Conservation (phyloP, 2,888 invertebrate genomes). For the Epinotia demarniana region DNA sequence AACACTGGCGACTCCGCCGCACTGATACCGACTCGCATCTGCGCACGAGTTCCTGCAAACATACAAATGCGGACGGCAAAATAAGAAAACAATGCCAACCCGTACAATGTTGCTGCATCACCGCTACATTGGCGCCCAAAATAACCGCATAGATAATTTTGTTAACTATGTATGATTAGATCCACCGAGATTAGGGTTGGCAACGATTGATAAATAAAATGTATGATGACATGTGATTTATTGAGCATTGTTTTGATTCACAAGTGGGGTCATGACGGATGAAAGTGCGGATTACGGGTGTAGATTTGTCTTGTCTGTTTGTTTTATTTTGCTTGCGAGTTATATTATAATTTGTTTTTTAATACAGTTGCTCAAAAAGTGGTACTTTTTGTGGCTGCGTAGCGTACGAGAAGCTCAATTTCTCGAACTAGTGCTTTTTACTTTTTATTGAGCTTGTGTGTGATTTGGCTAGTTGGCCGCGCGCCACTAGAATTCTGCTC, state of each 20-base stretch:
- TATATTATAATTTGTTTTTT: background rate
- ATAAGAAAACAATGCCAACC: background rate
- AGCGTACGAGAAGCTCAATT: no score
- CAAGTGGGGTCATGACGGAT: slow-evolving; percentile 46
- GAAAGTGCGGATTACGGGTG: slow-evolving; percentile 41
- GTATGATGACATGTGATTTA: slow-evolving; percentile 46
- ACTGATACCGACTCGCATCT: slow-evolving; percentile 64
- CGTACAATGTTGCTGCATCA: background rate
- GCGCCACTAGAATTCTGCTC: no score
- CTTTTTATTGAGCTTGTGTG: no score
- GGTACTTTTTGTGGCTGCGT: no score
- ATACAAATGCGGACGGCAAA: slow-evolving; percentile 14
- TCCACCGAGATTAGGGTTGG: slow-evolving; percentile 64
- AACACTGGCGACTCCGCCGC: slow-evolving; percentile 71
- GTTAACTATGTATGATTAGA: slow-evolving; percentile 74
- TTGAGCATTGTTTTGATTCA: slow-evolving; percentile 45
- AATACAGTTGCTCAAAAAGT: no score
- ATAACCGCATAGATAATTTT: slow-evolving; percentile 15
- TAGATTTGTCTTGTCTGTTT: slow-evolving; percentile 44
- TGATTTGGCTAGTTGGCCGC: no score
- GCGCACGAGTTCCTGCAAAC: slow-evolving; percentile 51
- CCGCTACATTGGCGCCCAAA: background rate
- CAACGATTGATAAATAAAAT: slow-evolving; percentile 45
- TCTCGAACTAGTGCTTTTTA: no score
- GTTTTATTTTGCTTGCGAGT: slow-evolving; percentile 29